A percentile compares a stretch with the other conserved stretches of the same genome.
Evolutionary conservation across 1,140 invertebrate species (phyloP).

Genomic region (Grapholita molesta): DNA sequence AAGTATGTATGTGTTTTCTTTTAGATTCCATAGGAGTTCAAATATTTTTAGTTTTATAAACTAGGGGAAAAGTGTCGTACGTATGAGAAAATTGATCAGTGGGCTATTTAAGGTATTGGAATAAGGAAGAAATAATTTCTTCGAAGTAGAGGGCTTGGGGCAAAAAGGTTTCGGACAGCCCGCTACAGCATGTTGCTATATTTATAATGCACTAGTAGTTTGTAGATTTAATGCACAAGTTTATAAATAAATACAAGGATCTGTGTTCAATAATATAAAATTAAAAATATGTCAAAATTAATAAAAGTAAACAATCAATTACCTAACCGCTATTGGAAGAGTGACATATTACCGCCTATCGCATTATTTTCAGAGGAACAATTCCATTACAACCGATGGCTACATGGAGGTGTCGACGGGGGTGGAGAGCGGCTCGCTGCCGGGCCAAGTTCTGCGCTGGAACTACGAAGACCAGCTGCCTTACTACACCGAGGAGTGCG

Average conservation of each 20-base stretch:
- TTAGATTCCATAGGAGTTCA: neutral
- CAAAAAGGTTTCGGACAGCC: too few species aligned
- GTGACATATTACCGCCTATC: neutral
- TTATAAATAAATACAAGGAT: neutral
- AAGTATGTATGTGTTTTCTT: slow-evolving; percentile 75
- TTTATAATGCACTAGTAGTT: too few species aligned
- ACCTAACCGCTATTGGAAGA: neutral
- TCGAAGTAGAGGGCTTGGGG: too few species aligned
- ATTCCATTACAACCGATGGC: slow-evolving; percentile 84
- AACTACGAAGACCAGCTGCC: slow-evolving; percentile 81
- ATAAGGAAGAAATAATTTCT: too few species aligned
- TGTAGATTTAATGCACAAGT: neutral
- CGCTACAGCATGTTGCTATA: too few species aligned
- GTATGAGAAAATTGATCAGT: too few species aligned
- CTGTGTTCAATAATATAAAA: neutral
- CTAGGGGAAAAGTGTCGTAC: too few species aligned
- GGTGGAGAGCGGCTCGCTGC: slow-evolving; percentile 74
- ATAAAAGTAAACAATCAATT: neutral
- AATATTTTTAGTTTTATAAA: too few species aligned
- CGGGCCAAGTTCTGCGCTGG: slow-evolving; percentile 84
- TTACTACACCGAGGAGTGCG: slow-evolving; percentile 80
- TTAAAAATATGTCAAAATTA: neutral
- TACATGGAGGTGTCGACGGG: slow-evolving; percentile 87
- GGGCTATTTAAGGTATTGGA: too few species aligned
- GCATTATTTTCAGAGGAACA: slow-evolving; percentile 82